Base-by-base conservation (phyloP, 2,113 vertebrate genomes). In the Petrocephalus zakoni region DNA sequence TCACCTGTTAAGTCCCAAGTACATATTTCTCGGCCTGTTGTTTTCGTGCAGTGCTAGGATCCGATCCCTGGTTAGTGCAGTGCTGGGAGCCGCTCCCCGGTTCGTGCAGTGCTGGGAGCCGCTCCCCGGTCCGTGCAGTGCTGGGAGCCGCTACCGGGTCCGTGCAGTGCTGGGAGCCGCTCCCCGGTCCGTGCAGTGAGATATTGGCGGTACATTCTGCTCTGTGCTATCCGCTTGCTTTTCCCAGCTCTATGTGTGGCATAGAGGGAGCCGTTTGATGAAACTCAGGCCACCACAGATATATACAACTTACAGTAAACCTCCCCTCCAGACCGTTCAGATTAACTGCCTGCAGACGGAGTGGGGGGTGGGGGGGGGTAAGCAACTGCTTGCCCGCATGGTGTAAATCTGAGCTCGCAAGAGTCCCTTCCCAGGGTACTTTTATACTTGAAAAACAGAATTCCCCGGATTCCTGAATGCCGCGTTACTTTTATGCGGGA, bases 401-500 rank as follows among this genome's bases (percentile, higher is more conserved):
- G 49, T 37, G 9, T 61, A 61, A 87, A 22, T n/a, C 68, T 78
- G 87, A 81, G 88, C 81, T 89, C n/a, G 25, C 75, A 83, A 51
- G 52, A 29, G 13, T 47, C 85, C 53, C 85, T 86, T 89, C 87
- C 58, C 82, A 37, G 10, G 85, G 55, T n/a, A 49, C 15, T n/a
- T 56, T 47, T 78, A 47, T 87, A 56, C 53, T 84, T 29, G 7
- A 19, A 61, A 89, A 87, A 84, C 87, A 88, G 88, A 87, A 92
- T 92, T 89, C 91, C 85, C 25, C n/a, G 42, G 51, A 91, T 93
- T 89, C 87, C 90, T 90, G 87, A 85, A 72, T 58, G 46, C 47
- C 22, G 83, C 13, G 47, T 51, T n/a, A n/a, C 72, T 51, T 88
- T 90, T 72, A 2, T 42, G 55, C 84, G 53, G 56, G 87, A 68